phyloP scores from a whole-genome alignment of 2,888 invertebrate species.

The Coremacera marginata region DNA sequence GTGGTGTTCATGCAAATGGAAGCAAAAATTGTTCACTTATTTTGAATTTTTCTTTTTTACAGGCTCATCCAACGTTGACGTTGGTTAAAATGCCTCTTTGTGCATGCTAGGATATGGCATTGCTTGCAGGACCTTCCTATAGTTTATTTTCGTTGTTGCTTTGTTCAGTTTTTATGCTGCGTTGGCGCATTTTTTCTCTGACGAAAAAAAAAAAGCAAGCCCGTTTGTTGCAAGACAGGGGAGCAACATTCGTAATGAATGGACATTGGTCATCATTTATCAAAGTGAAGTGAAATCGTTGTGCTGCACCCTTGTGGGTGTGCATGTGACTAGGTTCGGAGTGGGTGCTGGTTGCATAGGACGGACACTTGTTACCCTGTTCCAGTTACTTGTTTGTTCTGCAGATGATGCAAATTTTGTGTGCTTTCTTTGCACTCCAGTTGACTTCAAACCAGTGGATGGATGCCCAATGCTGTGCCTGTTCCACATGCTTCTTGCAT shows the following conservation, averaged over 20 bases:
- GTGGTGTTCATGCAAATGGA: constrained; percentile 29
- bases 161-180: constrained; percentile 18
- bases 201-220: neutral
- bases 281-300: constrained; percentile 64
- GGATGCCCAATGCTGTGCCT: neutral
- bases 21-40: constrained; percentile 24
- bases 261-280: constrained; percentile 64
- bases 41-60: neutral
- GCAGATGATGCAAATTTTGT: constrained; percentile 23
- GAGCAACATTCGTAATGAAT: constrained; percentile 27
- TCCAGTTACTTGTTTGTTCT: neutral
- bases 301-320: constrained; percentile 50
- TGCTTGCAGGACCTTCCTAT: constrained; percentile 6
- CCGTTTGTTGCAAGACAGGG: neutral
- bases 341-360: neutral
- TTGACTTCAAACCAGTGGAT: neutral
- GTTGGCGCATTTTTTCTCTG: neutral
- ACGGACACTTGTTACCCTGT: neutral
- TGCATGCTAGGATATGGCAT: constrained; percentile 9
- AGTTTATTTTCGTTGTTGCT: neutral
- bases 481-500: neutral
- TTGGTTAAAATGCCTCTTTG: constrained; percentile 2
- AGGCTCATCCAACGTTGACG: neutral
- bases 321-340: neutral
- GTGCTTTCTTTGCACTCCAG: constrained; percentile 15